These are phyloP conservation scores for Raja brachyura DNA, from an alignment of 2,113 vertebrate genomes.

Conservation along the genomic window DNA sequence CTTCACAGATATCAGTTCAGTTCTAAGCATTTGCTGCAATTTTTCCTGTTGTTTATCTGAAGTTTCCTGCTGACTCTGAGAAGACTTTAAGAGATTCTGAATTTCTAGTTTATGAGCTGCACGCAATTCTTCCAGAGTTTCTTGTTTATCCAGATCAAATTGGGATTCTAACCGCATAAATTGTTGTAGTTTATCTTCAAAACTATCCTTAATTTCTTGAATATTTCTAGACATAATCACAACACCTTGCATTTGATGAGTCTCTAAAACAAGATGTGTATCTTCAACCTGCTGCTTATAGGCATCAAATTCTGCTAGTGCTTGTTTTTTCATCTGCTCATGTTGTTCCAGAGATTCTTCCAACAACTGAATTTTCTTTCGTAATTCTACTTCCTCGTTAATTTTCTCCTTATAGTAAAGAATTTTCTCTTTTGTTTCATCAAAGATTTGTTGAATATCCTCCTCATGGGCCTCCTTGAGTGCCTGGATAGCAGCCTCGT, in stretches of 20 bases:
- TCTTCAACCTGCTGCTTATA: constrained; percentile 92
- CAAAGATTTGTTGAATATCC: constrained; percentile 95
- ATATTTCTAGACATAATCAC: constrained; percentile 95
- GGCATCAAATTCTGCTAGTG: constrained; percentile 86
- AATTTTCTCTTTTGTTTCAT: constrained; percentile 93
- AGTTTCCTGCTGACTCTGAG: constrained; percentile 79
- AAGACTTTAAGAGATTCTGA: constrained; percentile 81
- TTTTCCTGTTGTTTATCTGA: constrained; percentile 86
- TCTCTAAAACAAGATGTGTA: constrained; percentile 92
- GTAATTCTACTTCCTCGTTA: constrained; percentile 88
- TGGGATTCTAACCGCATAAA: constrained; percentile 81
- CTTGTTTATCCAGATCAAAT: constrained; percentile 85
- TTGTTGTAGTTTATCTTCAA: constrained; percentile 81
- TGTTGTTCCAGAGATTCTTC: constrained; percentile 93
- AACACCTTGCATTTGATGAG: constrained; percentile 90
- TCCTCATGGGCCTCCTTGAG: constrained; percentile 97
- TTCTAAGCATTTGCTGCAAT: constrained; percentile 71
- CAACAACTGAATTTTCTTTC: constrained; percentile 82
- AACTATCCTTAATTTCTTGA: constrained; percentile 90
- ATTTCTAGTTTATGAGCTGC: constrained; percentile 78
- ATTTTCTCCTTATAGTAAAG: constrained; percentile 88
- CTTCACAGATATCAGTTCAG: constrained; percentile 77
- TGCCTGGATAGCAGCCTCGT: constrained; percentile 90
- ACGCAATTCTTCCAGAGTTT: constrained; percentile 76
- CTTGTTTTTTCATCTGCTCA: constrained; percentile 88